Evolutionary conservation across 2,888 invertebrate species (phyloP), one percentile per base, ranked within the genome.

Genomic region (Arctia plantaginis): DNA sequence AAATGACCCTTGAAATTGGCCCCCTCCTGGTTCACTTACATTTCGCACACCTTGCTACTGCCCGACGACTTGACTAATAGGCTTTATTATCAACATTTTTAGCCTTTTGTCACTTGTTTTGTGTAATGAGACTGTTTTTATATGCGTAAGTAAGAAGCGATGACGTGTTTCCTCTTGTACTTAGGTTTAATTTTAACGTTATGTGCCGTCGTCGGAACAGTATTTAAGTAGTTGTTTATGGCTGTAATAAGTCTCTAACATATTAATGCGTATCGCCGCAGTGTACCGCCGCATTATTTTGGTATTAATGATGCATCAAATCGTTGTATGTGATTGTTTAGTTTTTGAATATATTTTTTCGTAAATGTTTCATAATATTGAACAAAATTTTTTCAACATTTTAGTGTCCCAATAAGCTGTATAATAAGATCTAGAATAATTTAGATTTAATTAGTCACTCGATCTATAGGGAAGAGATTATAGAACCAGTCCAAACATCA

Each of bases 1-100:
- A 94, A 95, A 95, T 94, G 95, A 89, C 89, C 94, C 95, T 92
- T 95, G 95, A 95, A 95, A 95, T 95, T 94, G 93, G 89, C 89
- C 88, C 84, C 88, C 87, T 85, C 88, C 88, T 89, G 89, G 86
- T 89, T 91, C 88, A 88, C 89, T 92, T 90, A 90, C 90, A 89
- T 90, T 90, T 90, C 80, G 92, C 93, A 85, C 94, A 94, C 94
- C 94, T 94, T 94, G 94, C 92, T 84, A 83, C 84, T 82, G 80
- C 78, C 84, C 85, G 87, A 85, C 86, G 87, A 91, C 91, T 91
- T 92, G 91, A 94, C 91, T 93, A 93, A 94, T 92, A 89, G 89
- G 86, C 85, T 90, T 92, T 92, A 93, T 93, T 94, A 93, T 87
- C 82, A 80, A 82, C 88, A 86, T 89, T 90, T 90, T 90, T 86